Conservation (phyloP, 2,888 invertebrate genomes). For the Leptopilina syphax region DNA sequence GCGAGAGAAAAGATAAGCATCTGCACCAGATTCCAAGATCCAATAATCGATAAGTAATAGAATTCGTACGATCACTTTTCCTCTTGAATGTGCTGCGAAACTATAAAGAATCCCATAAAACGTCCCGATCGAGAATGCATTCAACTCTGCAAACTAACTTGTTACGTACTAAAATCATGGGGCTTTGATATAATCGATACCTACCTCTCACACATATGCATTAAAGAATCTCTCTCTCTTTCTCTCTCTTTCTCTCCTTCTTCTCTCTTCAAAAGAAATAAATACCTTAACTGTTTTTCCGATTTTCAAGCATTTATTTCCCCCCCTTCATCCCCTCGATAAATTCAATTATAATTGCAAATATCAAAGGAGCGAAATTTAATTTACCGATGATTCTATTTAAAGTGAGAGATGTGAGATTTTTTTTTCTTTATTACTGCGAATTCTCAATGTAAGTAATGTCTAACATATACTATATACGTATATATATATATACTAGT, state of each 20-base stretch:
- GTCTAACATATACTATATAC: no score
- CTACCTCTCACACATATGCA: background rate
- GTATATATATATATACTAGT: background rate
- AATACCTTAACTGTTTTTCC: background rate
- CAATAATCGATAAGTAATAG: constrained; percentile 19
- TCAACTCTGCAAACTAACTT: background rate
- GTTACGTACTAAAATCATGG: constrained; percentile 19
- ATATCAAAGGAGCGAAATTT: constrained; percentile 1
- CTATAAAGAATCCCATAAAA: constrained; percentile 15
- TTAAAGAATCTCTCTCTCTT: background rate
- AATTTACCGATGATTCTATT: background rate
- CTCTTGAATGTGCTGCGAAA: constrained; percentile 16
- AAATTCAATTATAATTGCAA: constrained; percentile 20
- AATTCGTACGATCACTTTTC: constrained; percentile 26
- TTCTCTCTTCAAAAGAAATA: background rate
- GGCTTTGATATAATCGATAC: background rate
- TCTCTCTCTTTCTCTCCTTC: background rate
- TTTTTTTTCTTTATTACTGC: background rate
- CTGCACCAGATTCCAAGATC: constrained; percentile 12
- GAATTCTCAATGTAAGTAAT: no score
- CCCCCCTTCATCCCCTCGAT: background rate
- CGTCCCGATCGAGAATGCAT: background rate
- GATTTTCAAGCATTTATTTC: background rate
- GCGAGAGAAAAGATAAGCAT: constrained; percentile 21
- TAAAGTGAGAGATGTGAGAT: background rate